A percentile compares a stretch with the other conserved stretches of the same genome.
phyloP scores from a whole-genome alignment of 92 coral and sea anemone genomes.

The Porites lobata region DNA sequence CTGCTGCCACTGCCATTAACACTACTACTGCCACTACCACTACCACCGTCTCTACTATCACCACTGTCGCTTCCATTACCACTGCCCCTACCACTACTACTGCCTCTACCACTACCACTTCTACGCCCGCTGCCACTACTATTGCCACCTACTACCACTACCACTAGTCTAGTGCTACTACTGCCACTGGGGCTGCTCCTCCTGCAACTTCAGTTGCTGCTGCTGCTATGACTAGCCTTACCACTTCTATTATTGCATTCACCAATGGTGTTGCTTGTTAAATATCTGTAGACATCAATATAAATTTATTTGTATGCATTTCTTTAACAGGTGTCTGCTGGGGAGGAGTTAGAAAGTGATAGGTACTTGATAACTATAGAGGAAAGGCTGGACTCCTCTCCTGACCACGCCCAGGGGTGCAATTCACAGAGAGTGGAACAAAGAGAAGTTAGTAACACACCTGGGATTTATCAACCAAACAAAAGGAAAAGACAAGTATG shows the following conservation, averaged over 20 bases:
- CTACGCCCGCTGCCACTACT: not conserved
- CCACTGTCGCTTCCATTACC: not conserved
- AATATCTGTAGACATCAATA: no score
- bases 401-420: constrained; percentile 14
- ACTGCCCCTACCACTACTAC: not conserved
- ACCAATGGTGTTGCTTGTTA: no score
- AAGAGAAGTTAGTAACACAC: not conserved
- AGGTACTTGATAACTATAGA: constrained; percentile 89
- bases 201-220: not conserved
- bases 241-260: not conserved
- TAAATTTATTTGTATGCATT: not conserved
- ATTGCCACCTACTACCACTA: not conserved
- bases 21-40: not conserved
- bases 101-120: not conserved
- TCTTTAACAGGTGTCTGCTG: constrained; percentile 70
- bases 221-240: not conserved
- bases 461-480: not conserved
- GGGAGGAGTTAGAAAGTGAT: constrained; percentile 92
- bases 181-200: not conserved
- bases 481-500: constrained; percentile 52
- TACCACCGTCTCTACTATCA: not conserved
- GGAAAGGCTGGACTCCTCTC: constrained; percentile 46
- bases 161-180: no score
- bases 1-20: constrained; percentile 11
- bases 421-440: not conserved